Conservation (phyloP, 2,113 vertebrate genomes). For the Aldabrachelys gigantea region DNA sequence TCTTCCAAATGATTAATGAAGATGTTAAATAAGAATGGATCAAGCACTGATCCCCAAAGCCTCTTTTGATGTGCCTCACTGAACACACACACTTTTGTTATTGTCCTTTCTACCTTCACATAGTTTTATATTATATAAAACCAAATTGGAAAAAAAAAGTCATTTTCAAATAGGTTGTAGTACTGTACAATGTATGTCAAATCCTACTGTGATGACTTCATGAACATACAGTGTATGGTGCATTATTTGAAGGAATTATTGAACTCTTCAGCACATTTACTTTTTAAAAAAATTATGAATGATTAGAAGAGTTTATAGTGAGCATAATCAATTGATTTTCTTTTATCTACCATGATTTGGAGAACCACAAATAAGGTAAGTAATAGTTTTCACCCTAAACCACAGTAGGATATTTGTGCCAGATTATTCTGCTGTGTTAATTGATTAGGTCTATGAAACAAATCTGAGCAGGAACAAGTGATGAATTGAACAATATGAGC, state of each 20-base stretch:
- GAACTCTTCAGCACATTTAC: conserved; percentile 1
- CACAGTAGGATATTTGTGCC: not conserved
- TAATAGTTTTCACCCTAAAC: not conserved
- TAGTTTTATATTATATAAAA: not conserved
- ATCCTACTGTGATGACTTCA: not conserved
- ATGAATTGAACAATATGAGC: not conserved
- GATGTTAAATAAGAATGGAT: not conserved
- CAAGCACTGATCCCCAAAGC: fast-evolving
- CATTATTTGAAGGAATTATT: not conserved
- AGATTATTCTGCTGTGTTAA: not conserved
- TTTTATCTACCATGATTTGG: not conserved
- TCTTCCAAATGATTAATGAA: not conserved
- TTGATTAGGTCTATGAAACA: conserved; percentile 18
- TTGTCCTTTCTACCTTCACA: not conserved
- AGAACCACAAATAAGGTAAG: not conserved
- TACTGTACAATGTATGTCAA: not conserved
- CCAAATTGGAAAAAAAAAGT: not conserved
- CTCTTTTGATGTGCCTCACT: not conserved
- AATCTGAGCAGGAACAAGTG: conserved; percentile 17
- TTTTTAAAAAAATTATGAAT: not conserved
- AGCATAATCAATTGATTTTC: not conserved
- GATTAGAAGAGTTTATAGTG: not conserved
- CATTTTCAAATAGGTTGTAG: not conserved
- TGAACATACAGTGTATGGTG: fast-evolving
- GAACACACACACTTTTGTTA: not conserved